Conservation (phyloP, 53 echinoderm and acorn worm species). For the Stichopus horrens region DNA sequence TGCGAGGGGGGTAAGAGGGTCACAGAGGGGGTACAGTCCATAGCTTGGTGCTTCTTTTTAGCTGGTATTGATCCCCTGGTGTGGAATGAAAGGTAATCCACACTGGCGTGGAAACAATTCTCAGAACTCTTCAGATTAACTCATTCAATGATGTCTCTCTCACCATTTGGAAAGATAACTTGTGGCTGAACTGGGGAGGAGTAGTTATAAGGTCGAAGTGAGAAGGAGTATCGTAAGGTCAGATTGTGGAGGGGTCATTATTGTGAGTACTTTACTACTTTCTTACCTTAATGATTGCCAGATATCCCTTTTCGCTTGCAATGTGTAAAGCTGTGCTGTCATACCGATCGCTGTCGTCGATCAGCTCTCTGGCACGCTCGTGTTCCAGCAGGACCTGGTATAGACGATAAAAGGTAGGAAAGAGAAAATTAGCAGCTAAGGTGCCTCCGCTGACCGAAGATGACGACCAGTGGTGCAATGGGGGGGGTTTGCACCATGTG, state of each 20-base stretch:
- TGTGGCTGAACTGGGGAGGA: too few relatives aligned
- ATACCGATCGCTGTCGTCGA: conserved; percentile 79
- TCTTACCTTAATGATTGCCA: conserved; percentile 81
- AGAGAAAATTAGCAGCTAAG: neutral
- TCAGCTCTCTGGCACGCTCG: conserved; percentile 61
- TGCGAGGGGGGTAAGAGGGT: neutral
- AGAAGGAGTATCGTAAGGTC: too few relatives aligned
- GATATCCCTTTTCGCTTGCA: conserved; percentile 81
- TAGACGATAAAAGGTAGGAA: neutral
- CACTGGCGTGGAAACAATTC: too few relatives aligned
- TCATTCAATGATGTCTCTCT: too few relatives aligned
- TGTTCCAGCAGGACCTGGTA: conserved; percentile 75
- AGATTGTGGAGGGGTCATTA: neutral
- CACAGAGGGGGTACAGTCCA: neutral
- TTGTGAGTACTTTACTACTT: neutral
- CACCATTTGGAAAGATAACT: too few relatives aligned
- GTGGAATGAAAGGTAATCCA: neutral
- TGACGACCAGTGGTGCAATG: too few relatives aligned
- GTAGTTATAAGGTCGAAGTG: too few relatives aligned
- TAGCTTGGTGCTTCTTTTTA: neutral
- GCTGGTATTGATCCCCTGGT: too few relatives aligned
- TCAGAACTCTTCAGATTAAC: too few relatives aligned
- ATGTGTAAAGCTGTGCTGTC: conserved; percentile 91
- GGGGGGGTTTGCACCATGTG: too few relatives aligned
- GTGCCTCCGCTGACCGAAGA: too few relatives aligned